phyloP scores from a whole-genome alignment of 2,888 invertebrate genomes.

The Rhagium mordax region DNA sequence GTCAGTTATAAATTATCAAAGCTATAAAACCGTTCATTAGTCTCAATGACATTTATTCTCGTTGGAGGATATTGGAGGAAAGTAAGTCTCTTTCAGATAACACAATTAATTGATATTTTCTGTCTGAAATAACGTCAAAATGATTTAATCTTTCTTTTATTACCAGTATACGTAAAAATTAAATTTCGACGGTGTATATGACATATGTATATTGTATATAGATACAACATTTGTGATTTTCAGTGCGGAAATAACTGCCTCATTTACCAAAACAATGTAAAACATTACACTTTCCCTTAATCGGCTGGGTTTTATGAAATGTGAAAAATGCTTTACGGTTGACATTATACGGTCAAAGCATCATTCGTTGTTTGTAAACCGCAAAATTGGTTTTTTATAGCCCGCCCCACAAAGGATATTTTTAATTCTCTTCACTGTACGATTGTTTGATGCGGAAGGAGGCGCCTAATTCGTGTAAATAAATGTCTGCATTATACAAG shows the following conservation, averaged over 20 bases:
- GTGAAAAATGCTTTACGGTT: neutral
- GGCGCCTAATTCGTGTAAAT: too few relatives aligned
- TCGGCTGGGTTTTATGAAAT: neutral
- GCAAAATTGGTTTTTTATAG: neutral
- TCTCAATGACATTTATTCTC: neutral
- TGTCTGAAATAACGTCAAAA: neutral
- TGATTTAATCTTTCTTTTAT: neutral
- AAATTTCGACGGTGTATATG: too few relatives aligned
- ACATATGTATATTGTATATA: neutral
- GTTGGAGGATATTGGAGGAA: neutral
- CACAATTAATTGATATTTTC: neutral
- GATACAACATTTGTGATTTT: neutral
- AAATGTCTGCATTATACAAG: too few relatives aligned
- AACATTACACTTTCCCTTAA: neutral
- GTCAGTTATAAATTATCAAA: neutral
- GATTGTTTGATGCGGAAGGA: neutral
- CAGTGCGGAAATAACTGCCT: neutral
- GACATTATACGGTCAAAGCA: neutral
- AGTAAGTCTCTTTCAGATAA: neutral
- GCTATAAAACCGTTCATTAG: neutral
- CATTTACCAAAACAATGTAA: neutral
- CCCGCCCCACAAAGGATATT: neutral
- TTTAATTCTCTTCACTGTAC: neutral
- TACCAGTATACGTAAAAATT: neutral
- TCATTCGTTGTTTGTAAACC: neutral